Conservation (phyloP, 2,797 vertebrate genomes). For the Loriculus beryllinus region DNA sequence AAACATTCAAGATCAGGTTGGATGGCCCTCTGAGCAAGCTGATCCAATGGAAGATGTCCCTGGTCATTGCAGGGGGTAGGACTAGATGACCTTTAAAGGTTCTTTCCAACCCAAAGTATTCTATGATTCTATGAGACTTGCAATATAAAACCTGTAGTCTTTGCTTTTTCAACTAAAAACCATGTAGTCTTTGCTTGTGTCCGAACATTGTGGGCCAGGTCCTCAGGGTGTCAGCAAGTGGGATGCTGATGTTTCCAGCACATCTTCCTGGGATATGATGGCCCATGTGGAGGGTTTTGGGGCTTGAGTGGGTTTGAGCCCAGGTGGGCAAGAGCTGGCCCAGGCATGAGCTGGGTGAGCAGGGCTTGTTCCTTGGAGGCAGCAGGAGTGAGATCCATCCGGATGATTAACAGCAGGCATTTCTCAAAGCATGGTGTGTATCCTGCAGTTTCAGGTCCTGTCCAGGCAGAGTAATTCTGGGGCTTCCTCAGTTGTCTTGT, state of each 20-base stretch:
- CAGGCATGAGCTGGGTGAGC: neutral
- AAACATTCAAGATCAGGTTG: neutral
- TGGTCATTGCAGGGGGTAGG: neutral
- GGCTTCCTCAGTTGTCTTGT: neutral
- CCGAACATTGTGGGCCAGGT: neutral
- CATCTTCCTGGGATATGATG: neutral
- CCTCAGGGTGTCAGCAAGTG: fast-evolving
- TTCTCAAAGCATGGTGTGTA: neutral
- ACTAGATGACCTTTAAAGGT: neutral
- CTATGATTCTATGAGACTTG: neutral
- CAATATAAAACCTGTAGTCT: neutral
- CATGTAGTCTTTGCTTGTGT: fast-evolving
- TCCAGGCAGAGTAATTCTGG: neutral
- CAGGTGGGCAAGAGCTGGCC: neutral
- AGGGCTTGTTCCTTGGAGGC: neutral
- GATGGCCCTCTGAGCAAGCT: neutral
- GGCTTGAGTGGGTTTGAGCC: neutral
- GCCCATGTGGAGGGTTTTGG: neutral
- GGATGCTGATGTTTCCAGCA: neutral
- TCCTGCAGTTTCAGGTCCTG: neutral
- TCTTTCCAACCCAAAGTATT: neutral
- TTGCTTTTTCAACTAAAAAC: neutral
- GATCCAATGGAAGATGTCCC: neutral
- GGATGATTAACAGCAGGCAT: neutral
- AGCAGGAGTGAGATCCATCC: neutral